These are phyloP conservation scores for Propithecus perrieri DNA, from an alignment of 2,797 vertebrate genomes.

Conservation along the genomic window DNA sequence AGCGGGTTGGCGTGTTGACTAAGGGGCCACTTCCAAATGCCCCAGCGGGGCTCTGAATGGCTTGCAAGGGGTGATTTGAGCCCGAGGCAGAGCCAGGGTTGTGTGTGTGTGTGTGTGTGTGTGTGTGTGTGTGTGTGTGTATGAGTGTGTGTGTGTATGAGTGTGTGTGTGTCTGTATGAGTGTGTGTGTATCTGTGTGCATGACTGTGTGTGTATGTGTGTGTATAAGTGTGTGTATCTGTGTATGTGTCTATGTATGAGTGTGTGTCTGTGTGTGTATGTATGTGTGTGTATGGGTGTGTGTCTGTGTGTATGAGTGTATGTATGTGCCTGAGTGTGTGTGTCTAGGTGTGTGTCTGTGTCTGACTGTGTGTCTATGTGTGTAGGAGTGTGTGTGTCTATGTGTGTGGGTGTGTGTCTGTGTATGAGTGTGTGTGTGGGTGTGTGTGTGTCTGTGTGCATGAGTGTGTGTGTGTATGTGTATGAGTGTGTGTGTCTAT, in stretches of 20 bases:
- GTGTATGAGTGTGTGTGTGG: background rate
- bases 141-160: background rate
- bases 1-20: background rate
- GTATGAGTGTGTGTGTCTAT: background rate
- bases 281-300: background rate
- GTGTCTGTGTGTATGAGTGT: background rate
- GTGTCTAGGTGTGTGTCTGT: background rate
- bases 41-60: background rate
- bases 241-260: background rate
- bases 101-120: background rate
- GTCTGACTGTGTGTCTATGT: background rate
- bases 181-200: too few relatives aligned
- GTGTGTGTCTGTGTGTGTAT: background rate
- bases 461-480: background rate
- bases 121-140: too few relatives aligned
- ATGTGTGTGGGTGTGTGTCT: background rate
- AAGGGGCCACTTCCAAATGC: fast-evolving
- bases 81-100: background rate
- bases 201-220: background rate
- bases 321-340: background rate
- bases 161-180: background rate
- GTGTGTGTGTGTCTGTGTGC: background rate
- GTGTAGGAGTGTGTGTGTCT: background rate
- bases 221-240: too few relatives aligned
- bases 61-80: background rate